Evolutionary conservation across 92 coral and sea anemone species (phyloP).

Genomic region (Anthopleura xanthogrammica): DNA sequence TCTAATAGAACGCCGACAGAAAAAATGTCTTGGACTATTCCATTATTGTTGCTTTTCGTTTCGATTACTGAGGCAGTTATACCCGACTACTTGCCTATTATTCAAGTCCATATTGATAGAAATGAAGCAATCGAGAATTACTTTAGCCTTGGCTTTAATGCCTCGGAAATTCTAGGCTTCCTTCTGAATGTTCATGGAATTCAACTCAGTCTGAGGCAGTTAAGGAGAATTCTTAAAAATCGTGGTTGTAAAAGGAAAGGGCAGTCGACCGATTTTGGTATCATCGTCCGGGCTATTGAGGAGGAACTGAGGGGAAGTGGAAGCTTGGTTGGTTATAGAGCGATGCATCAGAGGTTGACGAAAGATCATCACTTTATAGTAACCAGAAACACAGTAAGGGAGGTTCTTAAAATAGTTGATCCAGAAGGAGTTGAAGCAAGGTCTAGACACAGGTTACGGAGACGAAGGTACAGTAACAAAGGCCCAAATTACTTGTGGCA

Average conservation of each 20-base stretch:
- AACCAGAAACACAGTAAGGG: no score
- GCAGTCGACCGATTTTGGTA: constrained; percentile 31
- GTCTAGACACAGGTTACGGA: no score
- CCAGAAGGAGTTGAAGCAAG: no score
- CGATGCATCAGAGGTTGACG: no score
- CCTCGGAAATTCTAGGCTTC: constrained; percentile 59
- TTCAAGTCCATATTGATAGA: constrained; percentile 24
- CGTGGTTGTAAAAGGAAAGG: constrained; percentile 54
- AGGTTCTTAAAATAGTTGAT: no score
- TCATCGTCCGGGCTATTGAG: constrained; percentile 42
- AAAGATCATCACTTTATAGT: no score
- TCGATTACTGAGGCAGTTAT: no score
- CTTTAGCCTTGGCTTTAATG: constrained; percentile 56
- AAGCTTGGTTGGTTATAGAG: no score
- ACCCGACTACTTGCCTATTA: constrained; percentile 47
- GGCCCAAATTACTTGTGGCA: no score
- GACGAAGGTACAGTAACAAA: no score
- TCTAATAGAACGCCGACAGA: no score
- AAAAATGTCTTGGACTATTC: neutral
- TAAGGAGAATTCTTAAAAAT: constrained; percentile 48
- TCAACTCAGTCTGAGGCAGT: constrained; percentile 58
- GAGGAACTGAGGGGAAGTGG: constrained; percentile 44
- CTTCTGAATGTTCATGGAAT: constrained; percentile 60
- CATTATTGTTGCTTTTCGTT: neutral
- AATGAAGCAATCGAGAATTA: constrained; percentile 58